phyloP scores from a whole-genome alignment of 2,113 vertebrate genomes.

The Paedocypris sp. region DNA sequence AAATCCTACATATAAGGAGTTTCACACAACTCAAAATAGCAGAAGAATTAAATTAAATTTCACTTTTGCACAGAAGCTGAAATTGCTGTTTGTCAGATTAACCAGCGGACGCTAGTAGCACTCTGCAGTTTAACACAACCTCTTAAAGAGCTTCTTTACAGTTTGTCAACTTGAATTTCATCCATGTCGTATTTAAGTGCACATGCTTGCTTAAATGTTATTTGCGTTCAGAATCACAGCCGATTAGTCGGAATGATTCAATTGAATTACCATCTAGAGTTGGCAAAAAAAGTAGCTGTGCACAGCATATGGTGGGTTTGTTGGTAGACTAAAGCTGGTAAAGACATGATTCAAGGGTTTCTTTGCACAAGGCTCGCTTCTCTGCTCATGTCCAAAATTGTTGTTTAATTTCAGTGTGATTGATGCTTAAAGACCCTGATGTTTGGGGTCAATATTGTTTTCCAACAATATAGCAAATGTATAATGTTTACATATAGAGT shows the following conservation, averaged over 20 bases:
- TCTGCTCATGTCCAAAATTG: background rate
- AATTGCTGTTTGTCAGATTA: constrained; percentile 17
- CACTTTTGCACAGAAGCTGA: constrained; percentile 1
- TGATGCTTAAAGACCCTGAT: no score
- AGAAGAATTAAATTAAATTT: constrained; percentile 4
- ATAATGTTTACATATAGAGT: no score
- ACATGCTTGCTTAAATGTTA: background rate
- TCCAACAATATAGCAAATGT: no score
- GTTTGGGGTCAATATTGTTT: no score
- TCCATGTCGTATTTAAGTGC: background rate
- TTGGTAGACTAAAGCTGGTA: background rate
- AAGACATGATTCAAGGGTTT: background rate
- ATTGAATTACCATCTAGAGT: background rate
- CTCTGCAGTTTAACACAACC: constrained; percentile 3
- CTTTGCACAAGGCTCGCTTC: background rate
- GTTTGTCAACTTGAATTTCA: constrained; percentile 10
- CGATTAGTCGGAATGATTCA: constrained; percentile 4
- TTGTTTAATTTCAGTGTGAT: background rate
- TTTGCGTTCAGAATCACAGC: background rate
- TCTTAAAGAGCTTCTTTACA: background rate
- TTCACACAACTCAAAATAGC: no score
- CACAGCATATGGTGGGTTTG: background rate
- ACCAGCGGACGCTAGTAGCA: background rate
- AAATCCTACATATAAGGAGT: no score
- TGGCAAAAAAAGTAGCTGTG: constrained; percentile 1